A percentile compares a stretch with the other conserved stretches of the same genome.
Conservation (phyloP, 2,797 vertebrate species). For the Pempheris klunzingeri region DNA sequence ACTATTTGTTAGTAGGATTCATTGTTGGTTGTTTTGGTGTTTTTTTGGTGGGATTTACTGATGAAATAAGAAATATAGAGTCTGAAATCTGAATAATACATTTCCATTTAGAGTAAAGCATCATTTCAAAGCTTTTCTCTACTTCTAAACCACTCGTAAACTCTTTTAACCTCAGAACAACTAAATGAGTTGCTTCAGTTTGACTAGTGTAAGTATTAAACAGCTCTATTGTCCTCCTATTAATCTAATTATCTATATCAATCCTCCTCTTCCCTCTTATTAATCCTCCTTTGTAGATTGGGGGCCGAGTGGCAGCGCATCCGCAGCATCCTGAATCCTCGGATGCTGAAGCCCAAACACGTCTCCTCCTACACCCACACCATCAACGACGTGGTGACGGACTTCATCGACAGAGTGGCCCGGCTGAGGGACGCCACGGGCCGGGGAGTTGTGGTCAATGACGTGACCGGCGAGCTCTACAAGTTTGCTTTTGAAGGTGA, state of each 20-base stretch:
- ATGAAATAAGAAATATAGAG: neutral
- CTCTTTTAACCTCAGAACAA: neutral
- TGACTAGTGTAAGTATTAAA: neutral
- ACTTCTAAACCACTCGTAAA: neutral
- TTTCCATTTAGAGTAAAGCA: too few species aligned
- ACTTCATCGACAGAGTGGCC: conserved; percentile 82
- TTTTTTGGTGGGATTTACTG: neutral
- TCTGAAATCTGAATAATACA: too few species aligned
- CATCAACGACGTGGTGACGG: conserved; percentile 85
- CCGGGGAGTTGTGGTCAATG: conserved; percentile 75
- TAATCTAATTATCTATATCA: too few species aligned
- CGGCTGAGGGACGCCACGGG: conserved; percentile 74
- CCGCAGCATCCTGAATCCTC: conserved; percentile 86
- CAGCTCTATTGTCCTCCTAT: neutral
- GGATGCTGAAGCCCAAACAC: conserved; percentile 87
- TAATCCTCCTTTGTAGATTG: conserved; percentile 68
- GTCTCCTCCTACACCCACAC: conserved; percentile 80
- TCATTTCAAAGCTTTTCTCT: too few species aligned
- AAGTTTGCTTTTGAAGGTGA: conserved; percentile 90
- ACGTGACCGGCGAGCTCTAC: conserved; percentile 86
- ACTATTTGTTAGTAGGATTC: neutral
- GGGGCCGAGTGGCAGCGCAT: conserved; percentile 84
- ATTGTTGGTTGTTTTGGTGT: neutral
- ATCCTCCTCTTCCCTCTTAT: neutral
- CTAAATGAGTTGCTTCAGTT: neutral